These are phyloP conservation scores for Gallinago undulata DNA, from an alignment of 2,113 vertebrate genomes.

Conservation along the genomic window DNA sequence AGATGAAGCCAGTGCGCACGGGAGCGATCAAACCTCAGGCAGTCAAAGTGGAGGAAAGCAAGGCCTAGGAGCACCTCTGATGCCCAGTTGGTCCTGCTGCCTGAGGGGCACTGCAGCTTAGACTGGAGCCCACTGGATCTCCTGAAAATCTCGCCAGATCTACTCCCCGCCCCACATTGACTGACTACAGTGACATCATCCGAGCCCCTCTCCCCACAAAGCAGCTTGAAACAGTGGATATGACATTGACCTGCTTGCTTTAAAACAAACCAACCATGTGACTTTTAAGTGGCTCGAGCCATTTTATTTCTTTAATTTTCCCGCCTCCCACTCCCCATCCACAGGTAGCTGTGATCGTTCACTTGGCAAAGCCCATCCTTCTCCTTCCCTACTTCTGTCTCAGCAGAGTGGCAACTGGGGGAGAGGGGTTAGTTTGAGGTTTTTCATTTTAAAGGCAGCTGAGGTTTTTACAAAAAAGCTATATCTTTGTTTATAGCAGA, in stretches of 20 bases:
- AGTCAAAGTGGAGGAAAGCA: constrained; percentile 91
- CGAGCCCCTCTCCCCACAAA: constrained; percentile 38
- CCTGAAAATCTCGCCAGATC: constrained; percentile 16
- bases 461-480: constrained; percentile 71
- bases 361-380: constrained; percentile 14
- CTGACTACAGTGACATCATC: constrained; percentile 39
- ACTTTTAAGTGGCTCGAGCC: constrained; percentile 61
- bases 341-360: constrained; percentile 8
- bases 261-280: constrained; percentile 55
- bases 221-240: constrained; percentile 67
- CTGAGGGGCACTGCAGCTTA: constrained; percentile 13
- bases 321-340: neutral
- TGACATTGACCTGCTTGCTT: constrained; percentile 75
- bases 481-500: constrained; percentile 64
- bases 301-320: neutral
- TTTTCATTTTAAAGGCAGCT: constrained; percentile 75
- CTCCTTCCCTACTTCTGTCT: constrained; percentile 33
- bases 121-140: constrained; percentile 37
- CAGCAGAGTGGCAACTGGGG: constrained; percentile 15
- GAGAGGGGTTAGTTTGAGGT: constrained; percentile 56
- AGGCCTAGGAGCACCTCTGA: constrained; percentile 76
- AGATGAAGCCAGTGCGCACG: constrained; percentile 86
- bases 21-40: constrained; percentile 93
- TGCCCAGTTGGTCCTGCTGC: neutral
- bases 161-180: neutral